A percentile compares a stretch with the other conserved stretches of the same genome.
phyloP scores from a whole-genome alignment of 1,140 invertebrate genomes.

The Maniola jurtina region DNA sequence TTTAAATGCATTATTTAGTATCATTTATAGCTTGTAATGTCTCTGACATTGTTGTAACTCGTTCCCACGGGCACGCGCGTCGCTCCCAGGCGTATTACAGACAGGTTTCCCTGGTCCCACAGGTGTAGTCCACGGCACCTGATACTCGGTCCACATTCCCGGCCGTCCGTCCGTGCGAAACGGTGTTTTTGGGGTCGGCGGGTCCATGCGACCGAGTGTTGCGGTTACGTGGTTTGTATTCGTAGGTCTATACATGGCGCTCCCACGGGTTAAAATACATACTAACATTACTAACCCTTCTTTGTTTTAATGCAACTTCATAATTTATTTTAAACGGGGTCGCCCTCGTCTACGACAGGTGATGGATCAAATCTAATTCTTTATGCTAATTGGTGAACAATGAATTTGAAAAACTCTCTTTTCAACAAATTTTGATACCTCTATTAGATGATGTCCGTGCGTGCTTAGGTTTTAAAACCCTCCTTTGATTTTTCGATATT shows the following conservation, averaged over 20 bases:
- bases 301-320: slow-evolving; percentile 7
- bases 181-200: slow-evolving; percentile 2
- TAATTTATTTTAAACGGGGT: too few species aligned
- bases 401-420: too few species aligned
- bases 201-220: slow-evolving; percentile 5
- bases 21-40: neutral
- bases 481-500: too few species aligned
- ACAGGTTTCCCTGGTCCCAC: slow-evolving; percentile 29
- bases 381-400: too few species aligned
- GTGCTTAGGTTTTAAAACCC: too few species aligned
- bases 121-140: slow-evolving; percentile 21
- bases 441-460: too few species aligned
- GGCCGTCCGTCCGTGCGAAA: slow-evolving; percentile 31
- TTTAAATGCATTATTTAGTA: neutral
- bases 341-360: too few species aligned
- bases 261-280: slow-evolving; percentile 35
- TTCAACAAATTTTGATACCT: too few species aligned
- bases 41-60: neutral
- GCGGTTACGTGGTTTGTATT: slow-evolving; percentile 23
- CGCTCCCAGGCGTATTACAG: slow-evolving; percentile 11
- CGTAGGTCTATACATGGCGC: slow-evolving; percentile 13
- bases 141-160: slow-evolving; percentile 18
- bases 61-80: slow-evolving; percentile 10
- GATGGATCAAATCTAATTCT: too few species aligned
- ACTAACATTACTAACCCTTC: too few species aligned